These are phyloP conservation scores for Urocyon cinereoargenteus DNA, from an alignment of 2,797 vertebrate species.

Conservation along the genomic window DNA sequence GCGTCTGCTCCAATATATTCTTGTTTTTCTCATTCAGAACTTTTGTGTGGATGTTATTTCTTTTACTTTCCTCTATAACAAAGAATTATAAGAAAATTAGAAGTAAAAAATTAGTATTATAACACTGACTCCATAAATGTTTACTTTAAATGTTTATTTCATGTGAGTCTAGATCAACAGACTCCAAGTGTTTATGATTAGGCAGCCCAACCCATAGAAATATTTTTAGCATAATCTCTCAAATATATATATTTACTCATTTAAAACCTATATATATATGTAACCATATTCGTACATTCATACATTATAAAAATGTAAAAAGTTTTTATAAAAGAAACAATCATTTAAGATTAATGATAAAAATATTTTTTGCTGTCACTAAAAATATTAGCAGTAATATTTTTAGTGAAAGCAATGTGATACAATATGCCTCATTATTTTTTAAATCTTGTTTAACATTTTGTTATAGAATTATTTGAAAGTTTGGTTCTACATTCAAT, in stretches of 20 bases:
- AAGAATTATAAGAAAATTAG: constrained; percentile 38
- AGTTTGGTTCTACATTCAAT: neutral
- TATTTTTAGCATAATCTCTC: neutral
- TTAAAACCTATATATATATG: constrained; percentile 3
- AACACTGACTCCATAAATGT: neutral
- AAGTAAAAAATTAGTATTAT: constrained; percentile 30
- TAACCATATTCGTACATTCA: neutral
- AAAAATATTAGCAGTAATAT: neutral
- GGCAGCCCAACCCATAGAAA: neutral
- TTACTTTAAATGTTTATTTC: constrained; percentile 8
- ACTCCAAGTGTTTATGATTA: neutral
- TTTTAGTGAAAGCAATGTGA: constrained; percentile 49
- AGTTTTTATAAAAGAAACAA: neutral
- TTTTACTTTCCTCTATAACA: constrained; percentile 60
- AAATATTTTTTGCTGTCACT: constrained; percentile 21
- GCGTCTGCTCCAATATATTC: constrained; percentile 15
- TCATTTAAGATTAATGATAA: constrained; percentile 2
- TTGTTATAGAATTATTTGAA: constrained; percentile 38
- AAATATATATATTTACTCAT: neutral
- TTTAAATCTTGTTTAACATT: constrained; percentile 41
- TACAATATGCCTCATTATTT: neutral
- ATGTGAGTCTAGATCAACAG: neutral
- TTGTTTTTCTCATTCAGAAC: constrained; percentile 21
- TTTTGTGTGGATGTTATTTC: constrained; percentile 1
- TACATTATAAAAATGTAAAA: constrained; percentile 16